Conservation (phyloP, 2,113 vertebrate species). For the Hippocampus guttulatus region DNA sequence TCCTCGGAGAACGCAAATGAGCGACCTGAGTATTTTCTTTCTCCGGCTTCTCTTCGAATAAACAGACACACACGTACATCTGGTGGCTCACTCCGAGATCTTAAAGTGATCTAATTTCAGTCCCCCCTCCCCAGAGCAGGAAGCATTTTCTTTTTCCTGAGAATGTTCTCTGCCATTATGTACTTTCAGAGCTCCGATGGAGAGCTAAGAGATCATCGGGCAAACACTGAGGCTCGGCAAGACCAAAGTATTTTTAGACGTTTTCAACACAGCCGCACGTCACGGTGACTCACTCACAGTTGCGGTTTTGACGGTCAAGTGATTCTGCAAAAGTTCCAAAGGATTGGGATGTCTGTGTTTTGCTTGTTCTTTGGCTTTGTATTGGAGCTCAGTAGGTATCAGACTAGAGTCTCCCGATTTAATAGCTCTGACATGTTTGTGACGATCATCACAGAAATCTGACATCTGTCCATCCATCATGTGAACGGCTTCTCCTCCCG, state of each 20-base stretch:
- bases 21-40: neutral
- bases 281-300: neutral
- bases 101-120: neutral
- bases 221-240: neutral
- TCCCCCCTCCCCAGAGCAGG: neutral
- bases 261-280: neutral
- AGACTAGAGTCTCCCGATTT: neutral
- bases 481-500: too few relatives aligned
- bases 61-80: neutral
- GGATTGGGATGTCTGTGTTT: neutral
- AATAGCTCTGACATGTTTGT: neutral
- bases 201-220: neutral
- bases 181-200: neutral
- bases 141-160: neutral
- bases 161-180: neutral
- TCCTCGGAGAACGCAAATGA: slow-evolving; percentile 1
- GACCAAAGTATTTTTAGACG: neutral
- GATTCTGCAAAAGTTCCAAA: too few relatives aligned
- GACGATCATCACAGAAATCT: too few relatives aligned
- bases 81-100: neutral
- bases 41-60: neutral
- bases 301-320: too few relatives aligned
- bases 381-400: neutral
- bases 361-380: neutral
- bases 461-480: too few relatives aligned